phyloP scores from a whole-genome alignment of 2,888 invertebrate species.

The Colostygia pectinataria region DNA sequence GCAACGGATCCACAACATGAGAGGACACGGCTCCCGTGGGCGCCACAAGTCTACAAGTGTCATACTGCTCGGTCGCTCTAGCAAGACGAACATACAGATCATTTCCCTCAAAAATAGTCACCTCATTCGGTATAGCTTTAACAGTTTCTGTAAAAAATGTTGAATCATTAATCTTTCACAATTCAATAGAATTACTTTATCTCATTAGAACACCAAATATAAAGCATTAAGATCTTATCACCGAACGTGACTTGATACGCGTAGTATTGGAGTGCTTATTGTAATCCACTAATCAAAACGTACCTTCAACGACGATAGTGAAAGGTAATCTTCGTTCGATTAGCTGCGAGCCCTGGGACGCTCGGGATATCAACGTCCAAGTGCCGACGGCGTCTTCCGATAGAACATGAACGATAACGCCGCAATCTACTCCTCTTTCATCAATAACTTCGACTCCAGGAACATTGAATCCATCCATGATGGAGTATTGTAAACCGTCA shows the following conservation, averaged over 20 bases:
- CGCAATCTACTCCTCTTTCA: constrained; percentile 46
- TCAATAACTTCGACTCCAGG: constrained; percentile 45
- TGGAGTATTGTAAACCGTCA: constrained; percentile 44
- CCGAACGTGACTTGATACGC: constrained; percentile 61
- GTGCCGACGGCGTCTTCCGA: constrained; percentile 52
- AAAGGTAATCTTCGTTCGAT: constrained; percentile 60
- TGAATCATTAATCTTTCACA: constrained; percentile 25
- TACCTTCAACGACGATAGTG: constrained; percentile 65
- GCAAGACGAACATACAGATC: constrained; percentile 56
- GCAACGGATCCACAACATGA: constrained; percentile 39
- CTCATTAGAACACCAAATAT: constrained; percentile 35
- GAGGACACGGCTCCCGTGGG: constrained; percentile 40
- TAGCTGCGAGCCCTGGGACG: constrained; percentile 29
- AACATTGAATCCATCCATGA: constrained; percentile 46
- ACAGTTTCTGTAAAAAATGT: constrained; percentile 50
- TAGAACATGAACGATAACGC: constrained; percentile 45
- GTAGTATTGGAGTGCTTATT: constrained; percentile 37
- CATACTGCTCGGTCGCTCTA: constrained; percentile 39
- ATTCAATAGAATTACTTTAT: constrained; percentile 24
- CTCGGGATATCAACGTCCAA: constrained; percentile 62
- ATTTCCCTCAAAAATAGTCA: constrained; percentile 50
- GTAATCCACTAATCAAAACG: constrained; percentile 39
- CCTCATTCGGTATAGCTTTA: constrained; percentile 41
- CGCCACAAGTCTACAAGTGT: constrained; percentile 54
- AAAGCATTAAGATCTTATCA: constrained; percentile 50